Conservation (phyloP, 2,113 vertebrate genomes). For the Rhinolophus sinicus region DNA sequence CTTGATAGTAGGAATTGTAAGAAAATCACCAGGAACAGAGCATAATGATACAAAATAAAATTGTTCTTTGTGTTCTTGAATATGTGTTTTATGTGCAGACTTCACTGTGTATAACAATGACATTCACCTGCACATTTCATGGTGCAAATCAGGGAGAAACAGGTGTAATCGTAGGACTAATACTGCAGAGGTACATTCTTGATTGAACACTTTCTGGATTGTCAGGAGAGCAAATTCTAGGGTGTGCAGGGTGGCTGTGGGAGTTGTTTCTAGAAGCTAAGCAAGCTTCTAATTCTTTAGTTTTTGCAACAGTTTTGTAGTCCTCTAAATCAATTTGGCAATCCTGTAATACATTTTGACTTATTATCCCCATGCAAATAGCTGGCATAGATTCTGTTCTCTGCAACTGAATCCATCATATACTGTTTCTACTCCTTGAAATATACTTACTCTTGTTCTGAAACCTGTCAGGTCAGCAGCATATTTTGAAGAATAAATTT, state of each 20-base stretch:
- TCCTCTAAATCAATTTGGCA: not conserved
- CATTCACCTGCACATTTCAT: not conserved
- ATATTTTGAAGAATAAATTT: not conserved
- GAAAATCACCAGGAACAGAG: constrained; percentile 47
- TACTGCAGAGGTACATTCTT: not conserved
- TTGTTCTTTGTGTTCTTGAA: constrained; percentile 33
- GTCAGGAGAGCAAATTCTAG: not conserved
- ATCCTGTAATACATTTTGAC: not conserved
- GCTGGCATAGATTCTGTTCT: not conserved
- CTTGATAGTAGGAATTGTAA: not conserved
- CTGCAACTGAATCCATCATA: not conserved
- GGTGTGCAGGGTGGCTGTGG: not conserved
- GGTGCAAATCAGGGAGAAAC: not conserved
- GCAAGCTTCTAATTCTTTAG: not conserved
- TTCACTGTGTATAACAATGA: not conserved
- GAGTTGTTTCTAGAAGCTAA: not conserved
- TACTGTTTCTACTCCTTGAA: not conserved
- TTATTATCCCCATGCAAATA: not conserved
- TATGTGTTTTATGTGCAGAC: not conserved
- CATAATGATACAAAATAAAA: not conserved
- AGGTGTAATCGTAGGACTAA: not conserved
- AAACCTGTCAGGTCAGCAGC: not conserved
- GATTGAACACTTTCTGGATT: not conserved
- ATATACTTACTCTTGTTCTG: not conserved
- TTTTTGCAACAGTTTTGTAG: not conserved